Evolutionary conservation across 2,888 invertebrate species (phyloP), one percentile per base, ranked within the genome.

Genomic region (Meghimatium bilineatum): DNA sequence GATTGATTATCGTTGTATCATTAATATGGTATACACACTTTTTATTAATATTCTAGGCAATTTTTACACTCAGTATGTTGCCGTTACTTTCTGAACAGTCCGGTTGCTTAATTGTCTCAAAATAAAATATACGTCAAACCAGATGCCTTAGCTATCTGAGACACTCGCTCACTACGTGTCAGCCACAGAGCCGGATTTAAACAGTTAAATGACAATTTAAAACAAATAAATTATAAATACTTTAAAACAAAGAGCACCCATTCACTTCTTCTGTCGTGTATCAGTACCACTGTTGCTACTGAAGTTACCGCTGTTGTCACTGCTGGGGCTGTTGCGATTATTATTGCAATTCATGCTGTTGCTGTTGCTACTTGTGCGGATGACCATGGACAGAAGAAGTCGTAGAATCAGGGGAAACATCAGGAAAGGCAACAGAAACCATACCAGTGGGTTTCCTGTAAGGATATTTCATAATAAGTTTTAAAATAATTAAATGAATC

Each of bases 391-490:
- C 72, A 75, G 86, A 56, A 91, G 87, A 71, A 91, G 75, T 32
- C 89, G 86, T 67, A 90, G 87, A 26, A 91, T 88, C 78, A 91
- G 87, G 74, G 91, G 89, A 29, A 91, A 90, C 77, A 91, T 88
- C 79, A 91, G 87, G 75, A 91, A 89, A 2, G 90, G 91, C 82
- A 91, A 87, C 75, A 90, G 85, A 52, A 91, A 80, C 85, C 90
- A 88, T 67, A 88, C 88, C 67, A 89, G 86, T 0, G 90, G 89
- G 74, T 90, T 89, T 87, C 88, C 91, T 91, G 90, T 60, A 89
- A 88, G 5, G n/a, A 12, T 29, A 63, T n/a, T n/a, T n/a, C n/a
- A n/a, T n/a, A n/a, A n/a, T n/a, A n/a, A n/a, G n/a, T n/a, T 63
- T 29, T 56, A 63, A 56, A 77, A 83, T 71, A 26, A 74, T 82